Conservation (phyloP, 2,113 vertebrate species). For the Micronycteris hirsuta region DNA sequence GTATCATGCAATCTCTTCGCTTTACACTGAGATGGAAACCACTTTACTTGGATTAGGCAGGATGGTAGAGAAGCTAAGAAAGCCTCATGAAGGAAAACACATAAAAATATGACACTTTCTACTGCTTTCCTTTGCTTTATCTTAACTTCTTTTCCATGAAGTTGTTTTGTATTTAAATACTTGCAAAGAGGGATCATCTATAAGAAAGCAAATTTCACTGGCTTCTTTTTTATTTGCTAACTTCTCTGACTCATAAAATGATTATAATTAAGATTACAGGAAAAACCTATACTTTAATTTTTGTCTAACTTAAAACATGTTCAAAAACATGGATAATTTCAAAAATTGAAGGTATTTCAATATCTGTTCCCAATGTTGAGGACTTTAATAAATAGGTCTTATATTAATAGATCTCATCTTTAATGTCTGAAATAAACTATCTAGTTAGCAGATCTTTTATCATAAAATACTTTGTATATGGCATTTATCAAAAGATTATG, state of each 20-base stretch:
- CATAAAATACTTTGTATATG: background rate
- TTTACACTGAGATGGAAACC: background rate
- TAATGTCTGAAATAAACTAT: slow-evolving; percentile 20
- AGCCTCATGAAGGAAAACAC: background rate
- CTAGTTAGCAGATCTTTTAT: slow-evolving; percentile 1
- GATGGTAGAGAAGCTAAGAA: background rate
- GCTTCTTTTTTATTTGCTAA: background rate
- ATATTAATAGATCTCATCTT: background rate
- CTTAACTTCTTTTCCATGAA: background rate
- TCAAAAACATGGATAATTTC: slow-evolving; percentile 4
- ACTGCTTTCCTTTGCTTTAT: background rate
- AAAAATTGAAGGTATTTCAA: slow-evolving; percentile 8
- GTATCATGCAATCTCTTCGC: background rate
- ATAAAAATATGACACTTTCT: background rate
- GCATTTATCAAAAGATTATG: background rate
- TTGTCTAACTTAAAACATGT: background rate
- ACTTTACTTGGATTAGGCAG: background rate
- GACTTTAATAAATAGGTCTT: background rate
- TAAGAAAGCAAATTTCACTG: slow-evolving; percentile 22
- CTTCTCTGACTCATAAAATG: background rate
- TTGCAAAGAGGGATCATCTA: background rate
- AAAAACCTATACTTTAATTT: background rate
- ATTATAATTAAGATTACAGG: background rate
- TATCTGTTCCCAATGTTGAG: background rate
- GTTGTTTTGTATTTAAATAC: background rate